Base-by-base conservation (phyloP, 2,888 invertebrate genomes). In the Xylophagus ater region DNA sequence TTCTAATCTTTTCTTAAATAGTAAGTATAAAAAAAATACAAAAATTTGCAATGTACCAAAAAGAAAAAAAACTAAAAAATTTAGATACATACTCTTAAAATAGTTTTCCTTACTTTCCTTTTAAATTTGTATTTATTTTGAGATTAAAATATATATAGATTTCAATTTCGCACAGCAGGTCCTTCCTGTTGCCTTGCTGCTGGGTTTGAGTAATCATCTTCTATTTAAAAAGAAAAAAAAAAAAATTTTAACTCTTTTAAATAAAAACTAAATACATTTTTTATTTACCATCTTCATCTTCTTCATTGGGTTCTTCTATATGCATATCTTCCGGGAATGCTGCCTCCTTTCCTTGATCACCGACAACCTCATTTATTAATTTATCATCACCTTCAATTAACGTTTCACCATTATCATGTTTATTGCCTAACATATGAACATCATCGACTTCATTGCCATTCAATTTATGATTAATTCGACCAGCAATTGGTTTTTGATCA, bases 261-360 rank as follows among this genome's bases (percentile, higher is more conserved):
- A 20, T 15, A 19, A 24, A 6, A 25, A 31, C 26, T 28, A 32
- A 33, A 19, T n/a, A 48, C 47, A n/a, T n/a, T n/a, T n/a, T n/a
- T n/a, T n/a, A n/a, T n/a, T n/a, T 53, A 69, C 70, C 70, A 54
- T 71, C 71, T 50, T 68, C 70, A 43, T 65, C 68, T 36, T 58
- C 59, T 34, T 63, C 62, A 29, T 57, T 53, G 42, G 52, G 60
- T 42, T 64, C 62, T 41, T 66, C 65, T 26, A 62, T 49, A 45
- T 60, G 62, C 39, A 65, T 51, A 20, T 58, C 60, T 41, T 65
- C 62, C n/a, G 45, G 53, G 47, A 50, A 59, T 25, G 46, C 44
- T 37, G 50, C 54, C 38, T 65, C 59, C 45, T 65, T 66, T 20
- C 62, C 62, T 41, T 66, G 65, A 47, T 65, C 66, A 14, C 59